phyloP scores from a whole-genome alignment of 37 sponge, comb jelly and placozoan genomes.

The Spongilla lacustris region DNA sequence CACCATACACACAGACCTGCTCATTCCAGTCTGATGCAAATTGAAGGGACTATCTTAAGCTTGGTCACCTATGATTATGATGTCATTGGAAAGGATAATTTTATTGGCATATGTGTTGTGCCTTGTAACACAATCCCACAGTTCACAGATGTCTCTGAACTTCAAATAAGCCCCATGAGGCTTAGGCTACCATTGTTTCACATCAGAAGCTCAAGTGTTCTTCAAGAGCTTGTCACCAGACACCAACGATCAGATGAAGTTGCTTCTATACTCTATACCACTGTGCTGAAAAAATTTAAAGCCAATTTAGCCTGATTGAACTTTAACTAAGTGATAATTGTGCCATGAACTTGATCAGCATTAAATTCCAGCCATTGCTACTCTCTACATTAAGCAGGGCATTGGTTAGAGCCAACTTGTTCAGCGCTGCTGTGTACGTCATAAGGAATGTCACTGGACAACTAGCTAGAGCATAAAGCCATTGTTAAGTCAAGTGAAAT shows the following conservation, averaged over 20 bases:
- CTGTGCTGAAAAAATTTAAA: neutral
- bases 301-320: too few relatives aligned
- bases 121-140: constrained; percentile 36
- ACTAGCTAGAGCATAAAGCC: too few relatives aligned
- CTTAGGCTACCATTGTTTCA: neutral
- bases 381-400: too few relatives aligned
- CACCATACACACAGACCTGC: neutral
- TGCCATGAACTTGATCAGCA: too few relatives aligned
- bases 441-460: too few relatives aligned
- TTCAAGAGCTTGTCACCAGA: neutral
- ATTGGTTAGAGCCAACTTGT: too few relatives aligned
- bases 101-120: constrained; percentile 61
- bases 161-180: neutral
- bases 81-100: constrained; percentile 43
- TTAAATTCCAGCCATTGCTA: too few relatives aligned
- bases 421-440: too few relatives aligned
- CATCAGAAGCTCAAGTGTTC: neutral
- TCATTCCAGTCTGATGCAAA: neutral
- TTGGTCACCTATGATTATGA: constrained; percentile 65
- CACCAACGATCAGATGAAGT: neutral
- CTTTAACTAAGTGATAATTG: too few relatives aligned
- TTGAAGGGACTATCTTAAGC: constrained; percentile 41
- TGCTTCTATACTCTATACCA: neutral
- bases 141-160: neutral
- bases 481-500: too few relatives aligned